Base-by-base conservation (phyloP, 1,140 invertebrate genomes). In the Listronotus oregonensis region DNA sequence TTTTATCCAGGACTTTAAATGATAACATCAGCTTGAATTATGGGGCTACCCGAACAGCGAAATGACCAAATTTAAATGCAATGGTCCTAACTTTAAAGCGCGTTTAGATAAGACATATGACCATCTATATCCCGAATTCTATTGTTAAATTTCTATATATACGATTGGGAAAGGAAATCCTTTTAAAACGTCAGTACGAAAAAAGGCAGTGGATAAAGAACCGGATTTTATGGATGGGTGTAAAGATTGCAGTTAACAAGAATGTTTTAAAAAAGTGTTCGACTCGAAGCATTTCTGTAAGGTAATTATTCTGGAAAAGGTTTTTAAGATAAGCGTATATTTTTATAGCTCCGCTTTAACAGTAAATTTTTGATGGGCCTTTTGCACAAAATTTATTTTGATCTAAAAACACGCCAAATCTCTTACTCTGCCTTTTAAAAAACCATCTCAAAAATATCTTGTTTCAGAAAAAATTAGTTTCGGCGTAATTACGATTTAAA, bases 21-120 rank as follows among this genome's bases (percentile, higher is more conserved):
- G 64, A 66, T 66, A 66, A 59, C 17, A 66, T 66, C 64, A 21
- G 7, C 17, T 57, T 66, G 50, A 66, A 40, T 54, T 66, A 66
- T 61, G 7, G 50, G n/a, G 4, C 17, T 31, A 44, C 47, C 37
- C 44, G 34, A 56, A 40, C 46, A 40, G 32, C 54, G 32, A 71
- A 75, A 75, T 75, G 72, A 73, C 72, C 74, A 67, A 74, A 75
- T 75, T 75, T 75, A 75, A 75, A 75, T 75, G 74, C 74, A 75
- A 75, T 75, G 71, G 73, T 62, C 66, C 66, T 62, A 54, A 69
- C 43, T 75, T 75, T 75, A 75, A 75, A 75, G 63, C 72, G 61
- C 71, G 68, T 75, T 74, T 75, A 75, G 73, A 75, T 75, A 75
- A 75, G 73, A 73, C 71, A 75, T 66, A 66, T 63, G 72, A 69